Conservation (phyloP, 2,113 vertebrate genomes). For the rabbit (Oryctolagus cuniculus) region mOryCun1.1 NC_091437.1:137368001-137368500, state of each 20-base stretch:
- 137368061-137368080: too few relatives aligned
- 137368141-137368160: too few relatives aligned
- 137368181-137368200: not conserved
- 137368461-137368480: not conserved
- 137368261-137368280: not conserved
- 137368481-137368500: constrained; percentile 35
- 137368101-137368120: too few relatives aligned
- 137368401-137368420: constrained; percentile 14
- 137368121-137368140: too few relatives aligned
- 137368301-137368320: not conserved
- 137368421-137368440: not conserved
- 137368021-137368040: not conserved
- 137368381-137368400: not conserved
- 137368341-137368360: constrained; percentile 43
- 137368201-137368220: not conserved
- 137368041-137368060: not conserved
- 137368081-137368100: too few relatives aligned
- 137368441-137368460: not conserved
- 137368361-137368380: not conserved
- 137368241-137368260: not conserved
- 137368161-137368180: not conserved
- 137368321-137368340: constrained; percentile 36
- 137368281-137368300: constrained; percentile 3
- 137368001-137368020: not conserved
- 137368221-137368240: not conserved